Conservation (phyloP, 92 coral and sea anemone species). For the Zoanthus gigantus region DNA sequence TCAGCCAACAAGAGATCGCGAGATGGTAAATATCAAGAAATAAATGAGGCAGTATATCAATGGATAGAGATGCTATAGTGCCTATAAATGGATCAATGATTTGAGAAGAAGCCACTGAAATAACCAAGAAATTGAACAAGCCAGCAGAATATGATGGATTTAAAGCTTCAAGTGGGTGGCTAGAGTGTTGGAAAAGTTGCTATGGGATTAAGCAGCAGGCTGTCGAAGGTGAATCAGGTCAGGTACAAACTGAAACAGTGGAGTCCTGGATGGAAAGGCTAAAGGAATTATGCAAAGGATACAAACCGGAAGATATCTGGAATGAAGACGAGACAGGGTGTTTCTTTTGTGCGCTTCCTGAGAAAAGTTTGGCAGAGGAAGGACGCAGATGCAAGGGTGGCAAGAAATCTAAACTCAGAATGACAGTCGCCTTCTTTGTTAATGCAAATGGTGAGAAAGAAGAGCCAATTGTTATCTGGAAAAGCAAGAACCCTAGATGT, state of each 20-base stretch:
- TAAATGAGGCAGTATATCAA: constrained; percentile 52
- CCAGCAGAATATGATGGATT: constrained; percentile 9
- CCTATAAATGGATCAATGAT: constrained; percentile 55
- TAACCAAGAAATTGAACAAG: constrained; percentile 49
- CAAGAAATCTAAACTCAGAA: constrained; percentile 39
- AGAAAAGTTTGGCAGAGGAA: constrained; percentile 60
- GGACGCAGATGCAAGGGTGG: constrained; percentile 48
- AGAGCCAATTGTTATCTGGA: constrained; percentile 56
- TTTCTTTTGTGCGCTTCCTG: constrained; percentile 45
- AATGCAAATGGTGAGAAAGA: constrained; percentile 47
- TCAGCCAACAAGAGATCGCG: constrained; percentile 35
- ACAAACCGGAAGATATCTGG: constrained; percentile 52
- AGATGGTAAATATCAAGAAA: constrained; percentile 52
- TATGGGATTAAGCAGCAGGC: constrained; percentile 33
- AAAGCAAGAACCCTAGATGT: constrained; percentile 54
- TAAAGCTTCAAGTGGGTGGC: constrained; percentile 60
- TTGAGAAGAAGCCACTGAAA: constrained; percentile 50
- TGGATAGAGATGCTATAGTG: constrained; percentile 51
- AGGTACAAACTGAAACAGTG: constrained; percentile 10
- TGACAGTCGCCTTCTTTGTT: constrained; percentile 57
- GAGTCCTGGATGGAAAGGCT: no score
- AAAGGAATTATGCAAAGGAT: constrained; percentile 3
- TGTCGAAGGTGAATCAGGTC: constrained; percentile 41
- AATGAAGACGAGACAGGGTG: constrained; percentile 42
- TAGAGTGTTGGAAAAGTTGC: constrained; percentile 34